Evolutionary conservation across 2,797 vertebrate genomes (phyloP), one percentile per base, ranked within the genome.

Genomic region (Rhinophrynus dorsalis): DNA sequence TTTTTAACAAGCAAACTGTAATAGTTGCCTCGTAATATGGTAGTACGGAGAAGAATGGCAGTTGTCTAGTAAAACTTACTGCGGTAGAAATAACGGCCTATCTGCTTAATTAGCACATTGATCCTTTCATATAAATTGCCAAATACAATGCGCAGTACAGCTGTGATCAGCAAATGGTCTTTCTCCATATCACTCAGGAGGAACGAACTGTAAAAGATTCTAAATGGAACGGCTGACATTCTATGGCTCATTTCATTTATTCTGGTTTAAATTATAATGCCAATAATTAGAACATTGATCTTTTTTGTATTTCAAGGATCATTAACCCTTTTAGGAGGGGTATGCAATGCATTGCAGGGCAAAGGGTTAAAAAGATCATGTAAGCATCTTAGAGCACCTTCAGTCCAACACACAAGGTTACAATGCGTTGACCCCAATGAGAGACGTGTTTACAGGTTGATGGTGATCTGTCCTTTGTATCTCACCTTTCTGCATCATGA

Each of bases 241-340:
- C 33, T 7, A 11, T 29, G 8, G 67, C 29, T 20, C 35, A 18
- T 1, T 54, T 48, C 42, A 64, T 64, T 57, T 38, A 29, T 57
- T 48, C 68, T 3, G n/a, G 17, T 29, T 51, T 15, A 6, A 10
- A 18, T 33, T 47, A 38, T 47, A 30, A 35, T 15, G 13, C 1
- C 17, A 5, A 13, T 71, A 30, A 71, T 71, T 71, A 38, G 10
- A 42, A 17, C 38, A 47, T 48, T 57, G 60, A 38, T 71, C 32
- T 71, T 71, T 57, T 45, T 42, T 20, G n/a, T 50, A 30, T 29
- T 47, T 64, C 27, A 15, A 1, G 42, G 17, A 15, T 23, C 52
- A 48, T 58, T 64, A 64, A 64, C 12, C 15, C n/a, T n/a, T n/a
- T n/a, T n/a, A n/a, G n/a, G n/a, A n/a, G n/a, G n/a, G n/a, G n/a